phyloP scores from a whole-genome alignment of 2,888 invertebrate species.

The Schizaphis graminum region DNA sequence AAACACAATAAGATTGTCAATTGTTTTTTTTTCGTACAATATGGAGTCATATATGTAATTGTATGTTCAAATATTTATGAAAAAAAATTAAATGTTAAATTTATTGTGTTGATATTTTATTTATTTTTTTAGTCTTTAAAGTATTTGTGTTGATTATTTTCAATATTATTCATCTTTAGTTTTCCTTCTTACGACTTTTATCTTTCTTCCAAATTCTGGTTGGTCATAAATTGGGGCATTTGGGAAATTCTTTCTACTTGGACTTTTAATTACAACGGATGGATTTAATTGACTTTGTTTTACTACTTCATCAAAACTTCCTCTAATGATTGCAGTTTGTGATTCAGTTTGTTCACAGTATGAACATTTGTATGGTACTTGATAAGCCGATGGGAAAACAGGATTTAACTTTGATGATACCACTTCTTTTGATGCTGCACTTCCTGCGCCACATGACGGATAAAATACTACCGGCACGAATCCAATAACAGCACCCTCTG shows the following conservation, averaged over 20 bases:
- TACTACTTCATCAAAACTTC: constrained; percentile 44
- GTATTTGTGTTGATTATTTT: background rate
- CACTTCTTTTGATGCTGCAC: constrained; percentile 70
- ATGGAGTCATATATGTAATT: background rate
- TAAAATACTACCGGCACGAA: constrained; percentile 81
- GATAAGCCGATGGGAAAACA: constrained; percentile 76
- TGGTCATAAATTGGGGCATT: constrained; percentile 36
- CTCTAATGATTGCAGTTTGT: constrained; percentile 37
- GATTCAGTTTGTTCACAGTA: constrained; percentile 72
- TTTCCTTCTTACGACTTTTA: constrained; percentile 45
- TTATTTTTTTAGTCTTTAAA: constrained; percentile 11
- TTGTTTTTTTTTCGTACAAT: background rate
- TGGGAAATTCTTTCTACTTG: constrained; percentile 44
- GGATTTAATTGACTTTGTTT: constrained; percentile 60
- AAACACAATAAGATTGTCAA: background rate
- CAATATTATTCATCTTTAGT: constrained; percentile 39
- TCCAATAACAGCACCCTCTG: constrained; percentile 78
- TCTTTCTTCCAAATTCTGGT: constrained; percentile 50
- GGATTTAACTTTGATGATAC: constrained; percentile 72
- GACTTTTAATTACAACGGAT: constrained; percentile 54
- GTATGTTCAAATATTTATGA: background rate
- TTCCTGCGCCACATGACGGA: constrained; percentile 77
- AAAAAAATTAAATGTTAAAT: background rate
- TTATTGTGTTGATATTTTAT: background rate
- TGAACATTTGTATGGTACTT: constrained; percentile 77